Percentiles rank a stretch among this genome's conserved stretches.
Evolutionary conservation across 2,113 vertebrate genomes (phyloP).

Genomic region (Sebastes fasciatus): DNA sequence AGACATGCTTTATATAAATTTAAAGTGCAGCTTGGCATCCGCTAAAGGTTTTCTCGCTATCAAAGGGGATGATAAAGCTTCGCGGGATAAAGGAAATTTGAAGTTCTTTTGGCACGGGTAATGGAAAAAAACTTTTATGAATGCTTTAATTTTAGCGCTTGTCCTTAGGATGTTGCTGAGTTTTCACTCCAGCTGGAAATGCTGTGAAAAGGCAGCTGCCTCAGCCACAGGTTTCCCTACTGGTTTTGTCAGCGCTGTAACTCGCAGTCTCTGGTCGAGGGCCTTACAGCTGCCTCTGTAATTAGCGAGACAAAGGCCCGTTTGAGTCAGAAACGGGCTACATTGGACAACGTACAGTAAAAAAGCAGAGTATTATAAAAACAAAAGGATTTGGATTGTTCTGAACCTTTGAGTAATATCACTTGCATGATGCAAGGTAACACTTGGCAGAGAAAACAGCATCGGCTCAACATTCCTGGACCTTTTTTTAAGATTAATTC

Average conservation of each 20-base stretch:
- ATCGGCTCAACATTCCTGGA: slow-evolving; percentile 38
- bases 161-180: slow-evolving; percentile 62
- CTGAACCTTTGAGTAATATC: slow-evolving; percentile 48
- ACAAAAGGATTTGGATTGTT: slow-evolving; percentile 53
- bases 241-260: slow-evolving; percentile 71
- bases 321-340: slow-evolving; percentile 63
- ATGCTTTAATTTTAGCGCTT: slow-evolving; percentile 61
- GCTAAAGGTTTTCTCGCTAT: slow-evolving; percentile 56
- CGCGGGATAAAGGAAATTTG: slow-evolving; percentile 59
- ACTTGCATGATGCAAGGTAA: slow-evolving; percentile 45
- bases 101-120: slow-evolving; percentile 68
- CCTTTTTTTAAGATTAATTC: slow-evolving; percentile 31
- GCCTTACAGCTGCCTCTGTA: slow-evolving; percentile 77
- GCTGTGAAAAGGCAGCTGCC: slow-evolving; percentile 68
- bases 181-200: slow-evolving; percentile 73
- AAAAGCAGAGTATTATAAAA: slow-evolving; percentile 55
- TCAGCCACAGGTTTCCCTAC: slow-evolving; percentile 69
- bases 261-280: slow-evolving; percentile 70
- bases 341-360: slow-evolving; percentile 48
- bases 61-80: slow-evolving; percentile 66
- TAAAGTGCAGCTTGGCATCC: slow-evolving; percentile 56
- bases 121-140: slow-evolving; percentile 76
- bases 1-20: slow-evolving; percentile 52
- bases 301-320: slow-evolving; percentile 77
- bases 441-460: slow-evolving; percentile 28